Conservation (phyloP, 2,888 invertebrate genomes). For the Leptopilina syphax region DNA sequence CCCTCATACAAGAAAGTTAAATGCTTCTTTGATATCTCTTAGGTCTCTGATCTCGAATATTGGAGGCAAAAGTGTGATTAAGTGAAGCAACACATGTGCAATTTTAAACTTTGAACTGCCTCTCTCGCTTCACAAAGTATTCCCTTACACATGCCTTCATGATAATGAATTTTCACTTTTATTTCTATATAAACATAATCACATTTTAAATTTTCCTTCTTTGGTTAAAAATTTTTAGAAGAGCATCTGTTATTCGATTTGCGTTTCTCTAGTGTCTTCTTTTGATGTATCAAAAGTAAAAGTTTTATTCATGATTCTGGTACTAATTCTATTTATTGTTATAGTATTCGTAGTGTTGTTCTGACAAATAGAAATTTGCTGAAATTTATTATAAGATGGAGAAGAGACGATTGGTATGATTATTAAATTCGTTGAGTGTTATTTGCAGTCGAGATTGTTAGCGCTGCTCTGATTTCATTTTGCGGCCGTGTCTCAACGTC, state of each 20-base stretch:
- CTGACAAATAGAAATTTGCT: no score
- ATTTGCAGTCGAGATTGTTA: no score
- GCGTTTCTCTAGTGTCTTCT: background rate
- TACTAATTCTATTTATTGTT: no score
- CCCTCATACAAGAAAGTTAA: constrained; percentile 19
- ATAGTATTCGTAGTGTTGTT: no score
- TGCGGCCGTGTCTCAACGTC: no score
- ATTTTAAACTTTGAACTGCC: constrained; percentile 1
- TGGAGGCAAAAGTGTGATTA: constrained; percentile 24
- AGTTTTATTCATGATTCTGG: no score
- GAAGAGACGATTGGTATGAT: no score
- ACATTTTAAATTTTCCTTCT: background rate
- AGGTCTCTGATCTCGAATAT: constrained; percentile 13
- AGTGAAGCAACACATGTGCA: background rate
- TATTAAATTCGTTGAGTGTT: no score
- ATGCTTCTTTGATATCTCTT: constrained; percentile 18
- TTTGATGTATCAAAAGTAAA: background rate
- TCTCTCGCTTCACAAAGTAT: background rate
- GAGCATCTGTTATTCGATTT: background rate
- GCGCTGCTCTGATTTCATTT: no score
- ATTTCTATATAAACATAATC: background rate
- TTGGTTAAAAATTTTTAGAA: no score
- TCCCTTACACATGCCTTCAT: background rate
- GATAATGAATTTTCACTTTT: background rate
- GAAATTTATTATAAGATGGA: no score